These are phyloP conservation scores for Dendrolimus pini DNA, from an alignment of 2,888 invertebrate genomes.

Conservation along the genomic window DNA sequence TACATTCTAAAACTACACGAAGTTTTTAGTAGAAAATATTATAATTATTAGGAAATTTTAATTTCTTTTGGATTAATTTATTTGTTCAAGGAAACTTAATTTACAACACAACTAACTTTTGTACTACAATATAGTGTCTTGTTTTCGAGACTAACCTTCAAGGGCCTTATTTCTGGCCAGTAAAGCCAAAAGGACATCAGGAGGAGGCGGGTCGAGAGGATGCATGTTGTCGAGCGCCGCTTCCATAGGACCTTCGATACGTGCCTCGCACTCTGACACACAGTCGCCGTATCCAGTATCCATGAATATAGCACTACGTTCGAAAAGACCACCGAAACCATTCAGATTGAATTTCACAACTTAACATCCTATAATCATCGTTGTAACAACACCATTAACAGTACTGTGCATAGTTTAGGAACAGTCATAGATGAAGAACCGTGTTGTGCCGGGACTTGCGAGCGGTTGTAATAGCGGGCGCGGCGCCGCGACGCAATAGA, in stretches of 20 bases:
- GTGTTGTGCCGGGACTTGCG: slow-evolving; percentile 20
- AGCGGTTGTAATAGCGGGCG: slow-evolving; percentile 21
- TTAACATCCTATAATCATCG: slow-evolving; percentile 38
- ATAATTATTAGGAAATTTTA: no score
- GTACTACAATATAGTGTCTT: background rate
- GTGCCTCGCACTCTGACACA: slow-evolving; percentile 41
- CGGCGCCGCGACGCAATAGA: slow-evolving; percentile 44
- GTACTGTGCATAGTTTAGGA: slow-evolving; percentile 9
- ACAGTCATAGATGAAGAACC: slow-evolving; percentile 25
- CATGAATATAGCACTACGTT: slow-evolving; percentile 42
- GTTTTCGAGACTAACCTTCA: slow-evolving; percentile 81
- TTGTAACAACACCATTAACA: slow-evolving; percentile 28
- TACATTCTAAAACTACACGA: no score
- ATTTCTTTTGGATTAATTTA: no score
- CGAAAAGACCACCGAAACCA: slow-evolving; percentile 38
- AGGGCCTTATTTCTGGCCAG: slow-evolving; percentile 91
- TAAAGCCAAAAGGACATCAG: slow-evolving; percentile 89
- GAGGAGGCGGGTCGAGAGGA: slow-evolving; percentile 79
- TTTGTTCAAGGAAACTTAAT: no score
- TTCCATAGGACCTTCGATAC: slow-evolving; percentile 45
- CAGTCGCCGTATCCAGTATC: slow-evolving; percentile 45
- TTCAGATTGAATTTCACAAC: slow-evolving; percentile 25
- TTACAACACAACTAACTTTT: no score
- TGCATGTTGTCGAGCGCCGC: slow-evolving; percentile 53
- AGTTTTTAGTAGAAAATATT: no score